Conservation (phyloP, 2,888 invertebrate species). For the Drosophila helvetica region DNA sequence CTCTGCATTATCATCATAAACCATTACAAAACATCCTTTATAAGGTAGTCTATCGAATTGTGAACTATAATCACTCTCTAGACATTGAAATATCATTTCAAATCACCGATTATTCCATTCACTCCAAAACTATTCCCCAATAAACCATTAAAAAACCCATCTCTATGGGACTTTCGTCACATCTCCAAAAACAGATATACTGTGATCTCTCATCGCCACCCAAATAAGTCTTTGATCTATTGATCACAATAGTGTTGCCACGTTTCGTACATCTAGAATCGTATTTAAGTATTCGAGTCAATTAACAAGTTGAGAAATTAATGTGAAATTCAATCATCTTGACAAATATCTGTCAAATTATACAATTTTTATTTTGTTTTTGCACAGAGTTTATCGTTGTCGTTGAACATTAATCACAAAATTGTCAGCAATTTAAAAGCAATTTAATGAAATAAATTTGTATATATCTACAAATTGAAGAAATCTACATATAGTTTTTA, state of each 20-base stretch:
- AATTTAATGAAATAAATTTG: constrained; percentile 9
- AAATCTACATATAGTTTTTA: not conserved
- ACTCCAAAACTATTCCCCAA: not conserved
- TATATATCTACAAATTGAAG: not conserved
- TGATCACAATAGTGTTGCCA: constrained; percentile 7
- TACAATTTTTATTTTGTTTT: constrained; percentile 26
- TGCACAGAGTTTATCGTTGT: constrained; percentile 8
- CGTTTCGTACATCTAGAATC: constrained; percentile 17
- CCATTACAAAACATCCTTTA: no score
- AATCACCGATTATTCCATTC: not conserved
- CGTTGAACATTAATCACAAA: constrained; percentile 18
- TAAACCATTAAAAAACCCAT: constrained; percentile 5
- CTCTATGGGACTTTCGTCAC: constrained; percentile 15
- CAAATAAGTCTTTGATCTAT: constrained; percentile 15
- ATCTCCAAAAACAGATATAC: constrained; percentile 2
- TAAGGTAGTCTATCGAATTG: no score
- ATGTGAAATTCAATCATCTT: constrained; percentile 13
- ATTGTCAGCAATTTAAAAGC: constrained; percentile 19
- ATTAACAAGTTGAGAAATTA: constrained; percentile 8
- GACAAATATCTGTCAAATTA: constrained; percentile 28
- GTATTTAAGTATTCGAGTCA: not conserved
- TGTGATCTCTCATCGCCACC: not conserved
- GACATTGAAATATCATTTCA: not conserved
- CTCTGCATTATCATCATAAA: no score
- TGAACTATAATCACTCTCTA: not conserved